Base-by-base conservation (phyloP, 1,140 invertebrate genomes). In the Drosophila sp. region DNA sequence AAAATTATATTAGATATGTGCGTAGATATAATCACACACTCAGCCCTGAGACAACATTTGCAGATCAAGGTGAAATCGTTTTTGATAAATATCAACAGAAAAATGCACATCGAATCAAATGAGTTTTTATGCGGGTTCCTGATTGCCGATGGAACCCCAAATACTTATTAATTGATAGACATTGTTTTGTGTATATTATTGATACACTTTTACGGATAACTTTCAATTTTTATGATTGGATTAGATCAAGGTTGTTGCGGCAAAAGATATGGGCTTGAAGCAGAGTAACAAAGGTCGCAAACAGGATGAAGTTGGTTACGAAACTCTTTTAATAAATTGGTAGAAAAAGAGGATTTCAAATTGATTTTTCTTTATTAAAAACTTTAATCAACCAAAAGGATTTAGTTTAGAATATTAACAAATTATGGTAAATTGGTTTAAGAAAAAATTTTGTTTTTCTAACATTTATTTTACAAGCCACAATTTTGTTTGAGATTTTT, bases 31-130 rank as follows among this genome's bases (percentile, higher is more conserved):
- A 50, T 32, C 33, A 50, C 35, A 38, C 27, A 58, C 23, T 32
- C 17, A 60, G 32, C 55, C 29, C 64, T 62, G 67, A 17, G 17
- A 58, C 65, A 76, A 77, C 73, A 66, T 81, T 81, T 81, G 61
- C 60, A 41, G 67, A 70, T 85, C 83, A 85, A 85, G 83, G 83
- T 79, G 73, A 70, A 87, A 73, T 60, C 44, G 70, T 69, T 85
- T 85, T 85, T 81, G 80, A 86, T 82, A 70, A 73, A 76, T 76
- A 73, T 66, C 35, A 38, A 38, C 3, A 38, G 8, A 38, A 25
- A 81, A 64, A 61, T 80, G 81, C 73, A 63, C 40, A 10, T 27
- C 58, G 23, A 76, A 74, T 75, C 65, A 76, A 76, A 76, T 76
- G 44, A 62, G 54, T 58, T 47, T 29, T 63, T 40, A 76, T 76